These are phyloP conservation scores for Pempheris klunzingeri DNA, from an alignment of 2,797 vertebrate species.

Conservation along the genomic window DNA sequence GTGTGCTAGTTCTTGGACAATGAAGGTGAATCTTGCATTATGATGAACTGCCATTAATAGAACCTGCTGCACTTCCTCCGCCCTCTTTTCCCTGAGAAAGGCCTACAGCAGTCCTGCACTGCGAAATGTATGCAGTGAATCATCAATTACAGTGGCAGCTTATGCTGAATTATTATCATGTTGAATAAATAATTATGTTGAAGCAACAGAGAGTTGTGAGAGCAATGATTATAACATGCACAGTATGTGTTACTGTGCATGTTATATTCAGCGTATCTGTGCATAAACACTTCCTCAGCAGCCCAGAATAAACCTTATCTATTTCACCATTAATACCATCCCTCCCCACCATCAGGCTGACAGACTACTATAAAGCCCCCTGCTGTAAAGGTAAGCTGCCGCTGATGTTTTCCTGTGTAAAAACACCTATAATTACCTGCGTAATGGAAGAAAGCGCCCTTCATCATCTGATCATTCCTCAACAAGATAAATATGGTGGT, in stretches of 20 bases:
- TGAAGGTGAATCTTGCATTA: constrained; percentile 65
- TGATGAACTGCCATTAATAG: constrained; percentile 73
- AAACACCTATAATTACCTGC: constrained; percentile 80
- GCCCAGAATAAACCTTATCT: constrained; percentile 48
- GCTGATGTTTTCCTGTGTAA: constrained; percentile 58
- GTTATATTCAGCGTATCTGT: constrained; percentile 26
- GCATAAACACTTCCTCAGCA: constrained; percentile 38
- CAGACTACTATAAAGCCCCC: constrained; percentile 30
- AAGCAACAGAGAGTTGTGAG: constrained; percentile 54
- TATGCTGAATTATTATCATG: constrained; percentile 65
- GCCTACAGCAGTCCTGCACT: constrained; percentile 53
- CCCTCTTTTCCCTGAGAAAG: constrained; percentile 60
- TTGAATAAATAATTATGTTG: constrained; percentile 66
- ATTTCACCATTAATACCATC: constrained; percentile 43
- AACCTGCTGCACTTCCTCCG: constrained; percentile 64
- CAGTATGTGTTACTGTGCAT: too few relatives aligned
- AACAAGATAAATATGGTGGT: constrained; percentile 85
- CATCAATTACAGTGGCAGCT: constrained; percentile 65
- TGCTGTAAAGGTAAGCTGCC: constrained; percentile 61
- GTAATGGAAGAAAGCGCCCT: constrained; percentile 77
- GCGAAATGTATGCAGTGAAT: constrained; percentile 68
- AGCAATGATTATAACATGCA: constrained; percentile 25
- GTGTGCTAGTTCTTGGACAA: constrained; percentile 19
- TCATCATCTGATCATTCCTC: constrained; percentile 85
- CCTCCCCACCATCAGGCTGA: constrained; percentile 37